These are phyloP conservation scores for Mohoua ochrocephala DNA, from an alignment of 2,113 vertebrate species.

Conservation along the genomic window DNA sequence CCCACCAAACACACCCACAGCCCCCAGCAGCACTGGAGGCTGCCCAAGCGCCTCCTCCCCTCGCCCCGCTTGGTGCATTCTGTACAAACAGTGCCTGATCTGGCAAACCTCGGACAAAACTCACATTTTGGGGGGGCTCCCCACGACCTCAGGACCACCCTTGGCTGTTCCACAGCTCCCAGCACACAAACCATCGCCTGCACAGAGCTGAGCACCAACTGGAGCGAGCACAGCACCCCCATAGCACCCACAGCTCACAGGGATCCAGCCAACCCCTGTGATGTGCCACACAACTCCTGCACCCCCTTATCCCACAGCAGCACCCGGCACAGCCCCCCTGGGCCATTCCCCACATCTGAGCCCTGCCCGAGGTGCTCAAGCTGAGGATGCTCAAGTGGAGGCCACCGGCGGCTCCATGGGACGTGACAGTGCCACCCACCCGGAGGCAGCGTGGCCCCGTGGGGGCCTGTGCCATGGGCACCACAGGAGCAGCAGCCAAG, in stretches of 20 bases:
- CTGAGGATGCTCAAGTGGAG: not conserved
- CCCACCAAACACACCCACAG: not conserved
- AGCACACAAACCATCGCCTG: rapidly evolving
- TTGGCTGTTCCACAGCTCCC: not conserved
- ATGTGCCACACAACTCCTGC: rapidly evolving
- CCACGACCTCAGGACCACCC: rapidly evolving
- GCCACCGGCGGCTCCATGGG: rapidly evolving
- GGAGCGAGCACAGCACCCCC: rapidly evolving
- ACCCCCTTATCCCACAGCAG: rapidly evolving
- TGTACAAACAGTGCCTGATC: not conserved
- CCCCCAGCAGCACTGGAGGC: rapidly evolving
- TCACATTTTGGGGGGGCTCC: not conserved
- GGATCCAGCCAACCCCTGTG: not conserved
- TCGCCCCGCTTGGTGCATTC: rapidly evolving
- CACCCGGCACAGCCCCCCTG: no score
- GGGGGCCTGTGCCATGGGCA: not conserved
- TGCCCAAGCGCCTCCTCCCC: not conserved
- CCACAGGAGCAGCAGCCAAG: not conserved
- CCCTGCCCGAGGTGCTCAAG: rapidly evolving
- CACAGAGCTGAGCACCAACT: rapidly evolving
- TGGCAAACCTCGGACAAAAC: not conserved
- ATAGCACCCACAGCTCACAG: rapidly evolving
- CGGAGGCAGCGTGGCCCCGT: rapidly evolving
- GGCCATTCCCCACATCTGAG: rapidly evolving
- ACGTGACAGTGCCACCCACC: rapidly evolving